Percentiles rank a stretch among this genome's conserved stretches.
Evolutionary conservation across 2,113 vertebrate genomes (phyloP).

Genomic region (Orientallactaga bullata): DNA sequence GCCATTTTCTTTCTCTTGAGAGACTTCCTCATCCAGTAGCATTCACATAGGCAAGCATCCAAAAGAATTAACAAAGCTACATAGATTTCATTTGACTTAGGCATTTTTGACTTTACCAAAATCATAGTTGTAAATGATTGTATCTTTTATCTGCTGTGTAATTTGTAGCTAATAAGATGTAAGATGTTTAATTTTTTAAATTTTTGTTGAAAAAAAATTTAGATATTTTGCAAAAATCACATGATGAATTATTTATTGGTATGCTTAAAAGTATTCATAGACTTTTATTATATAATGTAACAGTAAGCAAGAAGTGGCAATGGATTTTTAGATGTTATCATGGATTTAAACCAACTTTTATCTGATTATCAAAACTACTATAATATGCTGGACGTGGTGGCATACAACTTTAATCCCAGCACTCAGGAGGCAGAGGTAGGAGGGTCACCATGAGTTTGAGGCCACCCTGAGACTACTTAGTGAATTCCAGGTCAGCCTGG

Average conservation of each 20-base stretch:
- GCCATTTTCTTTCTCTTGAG: constrained; percentile 61
- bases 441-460: no score
- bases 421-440: no score
- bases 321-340: constrained; percentile 25
- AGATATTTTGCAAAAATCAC: constrained; percentile 46
- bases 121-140: constrained; percentile 11
- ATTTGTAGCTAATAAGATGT: constrained; percentile 20
- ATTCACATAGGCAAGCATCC: constrained; percentile 15
- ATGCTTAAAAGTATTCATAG: constrained; percentile 53
- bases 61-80: constrained; percentile 48
- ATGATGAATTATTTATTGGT: constrained; percentile 24
- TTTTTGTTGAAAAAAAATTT: neutral
- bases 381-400: no score
- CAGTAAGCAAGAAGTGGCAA: constrained; percentile 21
- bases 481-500: no score
- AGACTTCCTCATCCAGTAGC: constrained; percentile 29
- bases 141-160: constrained; percentile 18
- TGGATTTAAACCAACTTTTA: constrained; percentile 45
- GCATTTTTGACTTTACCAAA: constrained; percentile 33
- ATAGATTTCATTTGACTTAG: constrained; percentile 16
- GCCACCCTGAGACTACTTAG: no score
- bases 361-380: neutral
- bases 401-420: no score
- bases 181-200: neutral
- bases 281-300: constrained; percentile 40